phyloP scores from a whole-genome alignment of 2,113 vertebrate species.

The Danionella cerebrum region DNA sequence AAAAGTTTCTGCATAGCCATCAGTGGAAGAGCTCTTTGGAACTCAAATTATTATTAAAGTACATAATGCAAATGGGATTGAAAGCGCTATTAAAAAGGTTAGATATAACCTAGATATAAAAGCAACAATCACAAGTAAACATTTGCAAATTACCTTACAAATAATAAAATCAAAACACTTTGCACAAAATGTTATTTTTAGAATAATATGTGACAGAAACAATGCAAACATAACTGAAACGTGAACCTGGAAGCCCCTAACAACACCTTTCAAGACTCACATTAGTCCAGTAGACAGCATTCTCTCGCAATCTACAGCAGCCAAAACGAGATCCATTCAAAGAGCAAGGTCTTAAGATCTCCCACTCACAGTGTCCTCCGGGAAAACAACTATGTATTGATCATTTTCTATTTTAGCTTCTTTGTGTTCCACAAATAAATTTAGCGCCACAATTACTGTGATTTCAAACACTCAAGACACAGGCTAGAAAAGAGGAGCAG shows the following conservation, averaged over 20 bases:
- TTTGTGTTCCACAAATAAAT: constrained; percentile 8
- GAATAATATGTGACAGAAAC: neutral
- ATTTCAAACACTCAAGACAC: neutral
- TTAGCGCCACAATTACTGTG: constrained; percentile 6
- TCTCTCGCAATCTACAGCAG: neutral
- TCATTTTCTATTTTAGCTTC: neutral
- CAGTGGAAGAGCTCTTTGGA: too few species aligned
- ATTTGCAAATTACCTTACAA: too few species aligned
- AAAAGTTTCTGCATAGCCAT: too few species aligned
- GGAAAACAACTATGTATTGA: constrained; percentile 5
- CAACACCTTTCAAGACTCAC: neutral
- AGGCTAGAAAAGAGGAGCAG: neutral
- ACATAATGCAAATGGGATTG: too few species aligned
- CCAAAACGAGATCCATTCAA: neutral
- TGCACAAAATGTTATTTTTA: too few species aligned
- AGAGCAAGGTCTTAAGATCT: neutral
- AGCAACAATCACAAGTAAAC: too few species aligned
- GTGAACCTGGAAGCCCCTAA: neutral
- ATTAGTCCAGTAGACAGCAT: neutral
- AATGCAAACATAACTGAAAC: neutral
- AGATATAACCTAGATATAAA: too few species aligned
- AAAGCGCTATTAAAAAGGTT: too few species aligned
- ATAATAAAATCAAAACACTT: too few species aligned
- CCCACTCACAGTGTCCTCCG: neutral
- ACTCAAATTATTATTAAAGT: too few species aligned